Base-by-base conservation (phyloP, 2,888 invertebrate genomes). In the Sarcophaga caerulescens region DNA sequence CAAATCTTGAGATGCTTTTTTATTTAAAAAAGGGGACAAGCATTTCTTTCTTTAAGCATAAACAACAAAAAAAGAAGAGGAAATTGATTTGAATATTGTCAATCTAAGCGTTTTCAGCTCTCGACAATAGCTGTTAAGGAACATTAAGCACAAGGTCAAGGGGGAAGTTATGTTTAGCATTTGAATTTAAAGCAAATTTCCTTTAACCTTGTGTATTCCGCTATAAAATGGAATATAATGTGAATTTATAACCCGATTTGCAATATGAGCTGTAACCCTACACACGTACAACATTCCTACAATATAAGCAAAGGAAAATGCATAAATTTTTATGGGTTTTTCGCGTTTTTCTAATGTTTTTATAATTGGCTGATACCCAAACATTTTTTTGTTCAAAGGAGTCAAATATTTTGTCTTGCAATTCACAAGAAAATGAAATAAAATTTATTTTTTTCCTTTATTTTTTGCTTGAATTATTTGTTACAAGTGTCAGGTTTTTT, bases 291-390 rank as follows among this genome's bases (percentile, higher is more conserved):
- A 35, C 35, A 35, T 2, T 10, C 35, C 6, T 35, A 35, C 8
- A 25, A 25, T 62, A 17, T 25, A 4, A 75, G 45, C 65, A 35
- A 14, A 57, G 35, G 8, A 79, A 78, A 11, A 66, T 79, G 12
- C 19, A 79, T 71, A 77, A 17, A 83, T 35, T 86, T 86, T 86
- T 81, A 86, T 86, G 86, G 57, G 74, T 60, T 83, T 86, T 66
- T 86, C 74, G 86, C 86, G 86, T 86, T 86, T 81, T 60, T 65
- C n/a, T 78, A 86, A 86, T 86, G 84, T 78, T 81, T 84, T 84
- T 81, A 81, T 86, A 86, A 86, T 86, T 86, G 86, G 74, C 73
- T 86, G 73, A 70, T 81, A 68, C 73, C 66, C 71, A 81, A 12
- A 52, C 74, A 17, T 65, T 62, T 71, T 63, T n/a, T 59, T 79